phyloP scores from a whole-genome alignment of 2,113 vertebrate species.

The Noctilio leporinus region DNA sequence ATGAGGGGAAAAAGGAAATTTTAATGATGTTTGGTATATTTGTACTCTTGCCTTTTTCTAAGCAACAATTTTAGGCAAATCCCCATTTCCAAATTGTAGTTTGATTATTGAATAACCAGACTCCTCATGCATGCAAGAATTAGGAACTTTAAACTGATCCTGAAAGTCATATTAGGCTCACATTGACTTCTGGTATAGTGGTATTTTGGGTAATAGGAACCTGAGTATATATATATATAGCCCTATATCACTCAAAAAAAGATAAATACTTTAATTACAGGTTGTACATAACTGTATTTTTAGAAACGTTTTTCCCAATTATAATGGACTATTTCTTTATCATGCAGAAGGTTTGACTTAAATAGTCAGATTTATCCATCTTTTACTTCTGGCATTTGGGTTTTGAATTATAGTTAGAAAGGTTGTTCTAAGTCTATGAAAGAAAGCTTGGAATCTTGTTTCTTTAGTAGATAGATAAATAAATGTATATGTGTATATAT shows the following conservation, averaged over 20 bases:
- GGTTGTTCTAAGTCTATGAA: neutral
- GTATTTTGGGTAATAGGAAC: slow-evolving; percentile 10
- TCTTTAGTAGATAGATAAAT: neutral
- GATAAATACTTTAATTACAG: neutral
- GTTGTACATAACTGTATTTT: neutral
- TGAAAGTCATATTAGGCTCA: neutral
- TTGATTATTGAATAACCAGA: neutral
- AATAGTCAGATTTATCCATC: neutral
- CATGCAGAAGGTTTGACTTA: neutral
- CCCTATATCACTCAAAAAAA: neutral
- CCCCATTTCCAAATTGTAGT: neutral
- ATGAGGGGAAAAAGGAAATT: neutral
- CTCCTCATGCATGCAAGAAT: neutral
- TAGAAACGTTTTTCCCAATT: neutral
- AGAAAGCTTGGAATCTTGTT: neutral
- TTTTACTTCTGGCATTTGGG: slow-evolving; percentile 7
- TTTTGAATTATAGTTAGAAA: slow-evolving; percentile 44
- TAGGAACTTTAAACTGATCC: neutral
- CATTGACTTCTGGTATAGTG: neutral
- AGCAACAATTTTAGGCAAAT: neutral
- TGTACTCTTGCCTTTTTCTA: neutral
- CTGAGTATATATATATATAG: neutral
- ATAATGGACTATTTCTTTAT: neutral
- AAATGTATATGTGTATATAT: too few species aligned
- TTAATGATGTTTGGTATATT: neutral